Conservation (phyloP, 2,888 invertebrate genomes). For the Amorpha juglandis region DNA sequence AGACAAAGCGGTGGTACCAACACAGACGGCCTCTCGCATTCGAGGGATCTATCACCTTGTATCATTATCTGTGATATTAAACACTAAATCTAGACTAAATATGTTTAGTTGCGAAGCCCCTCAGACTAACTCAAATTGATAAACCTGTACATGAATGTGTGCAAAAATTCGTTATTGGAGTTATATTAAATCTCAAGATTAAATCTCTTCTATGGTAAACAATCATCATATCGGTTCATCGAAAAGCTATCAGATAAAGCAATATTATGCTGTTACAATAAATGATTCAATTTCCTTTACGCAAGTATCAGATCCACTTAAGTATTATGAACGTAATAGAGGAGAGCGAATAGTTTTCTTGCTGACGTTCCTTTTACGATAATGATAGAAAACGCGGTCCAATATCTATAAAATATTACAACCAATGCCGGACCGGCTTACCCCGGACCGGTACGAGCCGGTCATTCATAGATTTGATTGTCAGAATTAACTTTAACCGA, state of each 20-base stretch:
- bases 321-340: conserved; percentile 83
- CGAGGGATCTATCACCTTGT: too few species aligned
- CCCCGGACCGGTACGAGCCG: conserved; percentile 41
- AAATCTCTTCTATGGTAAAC: conserved; percentile 50
- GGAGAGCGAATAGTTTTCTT: conserved; percentile 81
- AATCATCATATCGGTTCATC: conserved; percentile 70
- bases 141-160: background rate
- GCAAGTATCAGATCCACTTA: conserved; percentile 82
- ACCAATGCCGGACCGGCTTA: conserved; percentile 41
- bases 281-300: conserved; percentile 83
- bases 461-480: conserved; percentile 63
- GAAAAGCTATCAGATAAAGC: conserved; percentile 78
- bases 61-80: too few species aligned
- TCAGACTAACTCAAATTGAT: background rate
- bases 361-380: conserved; percentile 83
- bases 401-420: conserved; percentile 82
- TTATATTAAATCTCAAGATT: conserved; percentile 6
- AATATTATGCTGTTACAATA: conserved; percentile 79
- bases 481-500: conserved; percentile 67
- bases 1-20: too few species aligned
- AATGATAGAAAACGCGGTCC: conserved; percentile 81
- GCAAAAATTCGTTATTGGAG: background rate
- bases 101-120: too few species aligned
- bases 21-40: too few species aligned
- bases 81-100: too few species aligned